These are phyloP conservation scores for Lucinisca nassula DNA, from an alignment of 2,888 invertebrate genomes.

Conservation along the genomic window DNA sequence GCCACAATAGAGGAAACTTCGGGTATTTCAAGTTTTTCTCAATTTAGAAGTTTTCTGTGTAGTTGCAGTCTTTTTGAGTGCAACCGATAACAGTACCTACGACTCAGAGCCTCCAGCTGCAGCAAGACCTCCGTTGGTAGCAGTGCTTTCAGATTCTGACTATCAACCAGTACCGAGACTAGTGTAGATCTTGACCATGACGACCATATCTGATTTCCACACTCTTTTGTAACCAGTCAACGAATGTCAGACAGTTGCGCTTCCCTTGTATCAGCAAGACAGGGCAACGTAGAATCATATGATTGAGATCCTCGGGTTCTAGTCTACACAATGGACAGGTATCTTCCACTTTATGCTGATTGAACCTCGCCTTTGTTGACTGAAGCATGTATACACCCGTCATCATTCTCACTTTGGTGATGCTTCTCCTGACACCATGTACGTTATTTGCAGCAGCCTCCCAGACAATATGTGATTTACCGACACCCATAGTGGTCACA, in stretches of 20 bases:
- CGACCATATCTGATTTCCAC: no score
- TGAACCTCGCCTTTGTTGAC: not conserved
- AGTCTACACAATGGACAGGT: not conserved
- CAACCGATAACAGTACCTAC: conserved; percentile 1
- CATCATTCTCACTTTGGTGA: not conserved
- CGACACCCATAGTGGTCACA: not conserved
- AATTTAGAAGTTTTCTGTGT: not conserved
- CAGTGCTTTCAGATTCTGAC: no score
- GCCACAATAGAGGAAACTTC: not conserved
- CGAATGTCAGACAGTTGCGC: not conserved
- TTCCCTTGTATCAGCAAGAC: not conserved
- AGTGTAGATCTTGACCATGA: no score
- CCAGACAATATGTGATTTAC: not conserved
- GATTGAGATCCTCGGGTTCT: not conserved
- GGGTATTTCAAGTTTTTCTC: not conserved
- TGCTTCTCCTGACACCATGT: not conserved
- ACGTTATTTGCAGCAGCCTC: not conserved
- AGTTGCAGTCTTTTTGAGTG: not conserved
- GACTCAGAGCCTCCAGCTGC: not conserved
- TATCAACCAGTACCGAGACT: no score
- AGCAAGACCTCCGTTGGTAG: not conserved
- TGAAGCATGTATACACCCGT: not conserved
- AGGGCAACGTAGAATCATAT: not conserved
- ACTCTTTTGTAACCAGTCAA: no score
- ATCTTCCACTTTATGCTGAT: not conserved